Evolutionary conservation across 2,888 invertebrate genomes (phyloP).

Genomic region (Galeruca laticollis): DNA sequence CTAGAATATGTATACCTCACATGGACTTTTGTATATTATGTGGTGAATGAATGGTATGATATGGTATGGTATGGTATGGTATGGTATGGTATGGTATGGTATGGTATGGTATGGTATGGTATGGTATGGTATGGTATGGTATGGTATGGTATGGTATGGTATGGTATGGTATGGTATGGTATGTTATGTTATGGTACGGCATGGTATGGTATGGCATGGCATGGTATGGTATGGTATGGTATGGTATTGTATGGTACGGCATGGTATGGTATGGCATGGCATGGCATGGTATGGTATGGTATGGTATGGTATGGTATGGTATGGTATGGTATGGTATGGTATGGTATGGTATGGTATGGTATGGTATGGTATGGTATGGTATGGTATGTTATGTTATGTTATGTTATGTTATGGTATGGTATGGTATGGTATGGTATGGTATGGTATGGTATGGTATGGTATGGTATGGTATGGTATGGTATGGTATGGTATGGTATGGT

Average conservation of each 20-base stretch:
- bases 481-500: no score
- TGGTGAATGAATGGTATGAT: background rate
- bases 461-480: no score
- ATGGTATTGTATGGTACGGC: background rate
- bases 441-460: no score
- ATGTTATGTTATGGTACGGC: background rate
- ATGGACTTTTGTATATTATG: no score
- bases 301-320: background rate
- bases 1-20: no score
- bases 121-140: background rate
- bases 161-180: background rate
- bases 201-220: background rate
- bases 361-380: no score
- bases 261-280: background rate
- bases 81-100: background rate
- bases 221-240: background rate
- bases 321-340: no score
- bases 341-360: no score
- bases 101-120: background rate
- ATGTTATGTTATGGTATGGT: no score
- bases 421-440: no score
- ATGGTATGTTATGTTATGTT: no score
- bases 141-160: slow-evolving; percentile 1
- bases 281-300: background rate
- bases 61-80: background rate